Evolutionary conservation across 2,113 vertebrate species (phyloP).

Genomic region (Sigmodon hispidus): DNA sequence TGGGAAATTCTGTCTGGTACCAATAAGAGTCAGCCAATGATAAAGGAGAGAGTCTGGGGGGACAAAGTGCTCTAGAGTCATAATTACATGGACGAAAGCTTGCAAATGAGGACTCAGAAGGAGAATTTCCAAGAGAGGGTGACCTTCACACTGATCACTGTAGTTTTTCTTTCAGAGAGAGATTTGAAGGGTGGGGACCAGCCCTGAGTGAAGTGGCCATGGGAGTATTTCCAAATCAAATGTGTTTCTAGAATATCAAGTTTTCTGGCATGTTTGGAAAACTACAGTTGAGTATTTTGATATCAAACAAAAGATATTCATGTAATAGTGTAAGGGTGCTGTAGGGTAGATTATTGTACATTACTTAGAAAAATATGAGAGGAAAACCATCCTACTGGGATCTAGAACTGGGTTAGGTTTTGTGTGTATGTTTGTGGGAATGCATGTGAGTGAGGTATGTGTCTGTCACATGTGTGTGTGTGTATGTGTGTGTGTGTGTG

Average conservation of each 20-base stretch:
- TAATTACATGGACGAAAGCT: background rate
- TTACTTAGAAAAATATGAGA: background rate
- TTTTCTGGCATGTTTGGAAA: conserved; percentile 33
- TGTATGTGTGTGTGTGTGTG: background rate
- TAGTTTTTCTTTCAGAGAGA: background rate
- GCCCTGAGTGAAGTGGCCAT: background rate
- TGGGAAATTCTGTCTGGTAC: background rate
- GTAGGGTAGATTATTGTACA: background rate
- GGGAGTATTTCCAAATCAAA: conserved; percentile 11
- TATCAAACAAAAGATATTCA: background rate
- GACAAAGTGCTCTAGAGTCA: background rate
- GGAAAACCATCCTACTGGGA: background rate
- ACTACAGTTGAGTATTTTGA: background rate
- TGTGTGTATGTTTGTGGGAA: background rate
- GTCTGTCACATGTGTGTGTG: background rate
- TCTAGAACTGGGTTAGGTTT: background rate
- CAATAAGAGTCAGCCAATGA: background rate
- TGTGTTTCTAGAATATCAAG: background rate
- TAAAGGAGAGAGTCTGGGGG: background rate
- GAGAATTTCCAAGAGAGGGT: background rate
- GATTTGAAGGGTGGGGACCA: background rate
- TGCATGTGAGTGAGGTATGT: background rate
- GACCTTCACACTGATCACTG: background rate
- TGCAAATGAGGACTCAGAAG: background rate
- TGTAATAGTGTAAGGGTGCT: background rate